Evolutionary conservation across 1,140 invertebrate species (phyloP).

Genomic region (Meteorus sp.): DNA sequence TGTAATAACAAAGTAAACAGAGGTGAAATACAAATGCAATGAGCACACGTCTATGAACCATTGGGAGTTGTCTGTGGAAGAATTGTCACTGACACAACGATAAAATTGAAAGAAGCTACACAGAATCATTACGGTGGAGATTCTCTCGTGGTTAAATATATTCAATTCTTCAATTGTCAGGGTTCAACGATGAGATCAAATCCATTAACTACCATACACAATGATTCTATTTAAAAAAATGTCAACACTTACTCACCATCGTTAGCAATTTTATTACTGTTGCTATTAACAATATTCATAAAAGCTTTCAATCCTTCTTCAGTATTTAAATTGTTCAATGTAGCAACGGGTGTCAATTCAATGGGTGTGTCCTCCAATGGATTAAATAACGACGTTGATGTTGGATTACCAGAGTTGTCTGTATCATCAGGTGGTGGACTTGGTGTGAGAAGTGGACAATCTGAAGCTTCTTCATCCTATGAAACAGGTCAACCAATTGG

Average conservation of each 20-base stretch:
- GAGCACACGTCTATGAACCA: too few species aligned
- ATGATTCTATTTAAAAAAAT: not conserved
- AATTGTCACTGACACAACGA: too few species aligned
- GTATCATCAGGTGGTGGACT: conserved; percentile 39
- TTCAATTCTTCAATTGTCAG: too few species aligned
- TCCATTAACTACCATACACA: not conserved
- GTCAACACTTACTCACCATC: conserved; percentile 41
- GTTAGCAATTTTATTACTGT: conserved; percentile 44
- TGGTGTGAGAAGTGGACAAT: conserved; percentile 57
- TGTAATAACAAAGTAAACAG: too few species aligned
- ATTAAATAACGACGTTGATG: conserved; percentile 36
- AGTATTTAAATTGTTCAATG: conserved; percentile 48
- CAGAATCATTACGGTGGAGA: too few species aligned
- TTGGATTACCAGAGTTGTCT: conserved; percentile 29
- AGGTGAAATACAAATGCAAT: too few species aligned
- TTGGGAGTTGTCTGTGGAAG: too few species aligned
- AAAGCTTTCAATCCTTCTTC: conserved; percentile 52
- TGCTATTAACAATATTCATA: conserved; percentile 54
- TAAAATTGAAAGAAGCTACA: too few species aligned
- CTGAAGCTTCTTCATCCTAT: conserved; percentile 58
- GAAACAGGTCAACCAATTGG: conserved; percentile 14
- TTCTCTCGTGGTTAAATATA: too few species aligned
- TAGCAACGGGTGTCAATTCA: conserved; percentile 41
- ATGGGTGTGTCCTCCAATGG: conserved; percentile 41
- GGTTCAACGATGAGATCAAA: not conserved